Evolutionary conservation across 2,888 invertebrate species (phyloP), one percentile per base, ranked within the genome.

Genomic region (Oscheius onirici): DNA sequence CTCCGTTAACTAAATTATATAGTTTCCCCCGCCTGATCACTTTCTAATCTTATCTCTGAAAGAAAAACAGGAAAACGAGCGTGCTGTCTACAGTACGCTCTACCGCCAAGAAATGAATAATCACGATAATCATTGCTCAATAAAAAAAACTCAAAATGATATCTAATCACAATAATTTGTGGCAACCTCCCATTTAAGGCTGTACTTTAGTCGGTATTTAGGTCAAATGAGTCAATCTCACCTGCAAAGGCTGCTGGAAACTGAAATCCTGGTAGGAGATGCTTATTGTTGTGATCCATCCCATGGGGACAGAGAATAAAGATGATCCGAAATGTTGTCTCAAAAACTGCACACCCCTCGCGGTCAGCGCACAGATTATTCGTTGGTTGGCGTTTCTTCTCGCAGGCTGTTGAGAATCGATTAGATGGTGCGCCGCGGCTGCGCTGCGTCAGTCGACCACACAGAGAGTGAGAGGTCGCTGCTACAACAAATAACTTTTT

Each of bases 211-310:
- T 5, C 46, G 46, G 8, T 46, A 46, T 46, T 17, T 46, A 26
- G 28, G 55, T n/a, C 26, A 20, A 58, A n/a, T 41, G 58, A 41
- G 40, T 43, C 1, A 40, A n/a, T 26, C 63, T 43, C n/a, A 77
- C 77, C 74, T 51, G 73, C 57, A 52, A 74, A 74, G 15, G 74
- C 74, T 51, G 74, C 57, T 41, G 73, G 63, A 22, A 71, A 34
- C 41, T 74, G 58, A 57, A 77, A 77, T 55, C 72, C 77, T 49
- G 75, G 72, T 43, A 77, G 49, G 41, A 76, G 52, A 28, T 73
- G 71, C 52, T 78, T 75, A 54, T 78, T 74, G 60, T 76, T 73
- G 61, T 71, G 73, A 43, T 78, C 76, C 78, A 78, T 78, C 63
- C 71, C 74, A 74, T 75, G 66, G 44, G 71, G 69, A 40, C 20